Evolutionary conservation across 2,113 vertebrate species (phyloP), one percentile per base, ranked within the genome.

Genomic region (Pyrgilauda ruficollis): DNA sequence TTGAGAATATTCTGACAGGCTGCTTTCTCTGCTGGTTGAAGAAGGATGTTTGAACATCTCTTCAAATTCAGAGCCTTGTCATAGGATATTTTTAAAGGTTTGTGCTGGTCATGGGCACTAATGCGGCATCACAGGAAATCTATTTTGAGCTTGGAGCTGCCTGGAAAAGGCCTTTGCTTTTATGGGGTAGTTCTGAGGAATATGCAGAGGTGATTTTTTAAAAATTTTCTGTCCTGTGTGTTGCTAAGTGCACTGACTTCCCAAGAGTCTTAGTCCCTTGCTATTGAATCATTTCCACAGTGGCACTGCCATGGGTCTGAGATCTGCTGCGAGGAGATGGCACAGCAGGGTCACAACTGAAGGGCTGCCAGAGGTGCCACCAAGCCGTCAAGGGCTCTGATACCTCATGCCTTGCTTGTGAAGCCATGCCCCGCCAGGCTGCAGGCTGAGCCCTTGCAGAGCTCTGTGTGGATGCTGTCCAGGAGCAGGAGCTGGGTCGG

Each of bases 401-500:
- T 14, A 14, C 58, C 56, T 72, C 11, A 5, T 58, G 30, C 67
- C 81, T 79, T 22, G 46, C 58, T 69, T 30, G 55, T 53, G 84
- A 33, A 87, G 69, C 30, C 2, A 0, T 10, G 8, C 18, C 31
- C 13, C 3, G 0, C 9, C 8, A 24, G 43, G 52, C 28, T 59
- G 0, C 17, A 23, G 70, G 31, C 68, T 56, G 61, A 47, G 37
- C 31, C 56, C 27, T 1, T 9, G 33, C 79, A 18, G 91, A 24
- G 69, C 55, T 62, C 3, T 5, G 7, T 6, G n/a, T 91, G 91
- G 94, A 28, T 33, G 33, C 21, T 26, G 55, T n/a, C 76, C 90
- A 83, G 94, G 70, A 74, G 74, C 63, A 74, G 94, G 70, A 70
- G 74, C 63, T 77, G 94, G 26, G 67, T 24, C 15, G 6, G 44